Base-by-base conservation (phyloP, 2,113 vertebrate genomes). In the Aptenodytes patagonicus region DNA sequence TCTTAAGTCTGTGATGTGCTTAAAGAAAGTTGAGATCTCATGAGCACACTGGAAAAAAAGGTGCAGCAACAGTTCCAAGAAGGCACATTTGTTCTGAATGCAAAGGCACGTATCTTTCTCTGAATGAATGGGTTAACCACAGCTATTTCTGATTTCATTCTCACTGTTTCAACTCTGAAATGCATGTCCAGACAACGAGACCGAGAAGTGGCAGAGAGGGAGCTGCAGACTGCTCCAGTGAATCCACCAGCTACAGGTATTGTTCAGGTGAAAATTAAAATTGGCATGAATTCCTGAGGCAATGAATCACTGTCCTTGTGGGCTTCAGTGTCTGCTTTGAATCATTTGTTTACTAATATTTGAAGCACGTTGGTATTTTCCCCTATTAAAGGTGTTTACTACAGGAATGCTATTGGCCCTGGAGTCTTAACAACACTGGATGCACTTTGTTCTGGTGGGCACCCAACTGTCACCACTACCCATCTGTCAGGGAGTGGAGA, bases 291-390 rank as follows among this genome's bases (percentile, higher is more conserved):
- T 95, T 95, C 91, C 84, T 68, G 42, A 88, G 87, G 78, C 13
- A 13, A 26, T 88, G 84, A 97, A 83, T 97, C 96, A 96, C 68
- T 21, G 78, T 34, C 62, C 76, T 52, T 85, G 87, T 83, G 75
- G 94, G 87, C 82, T 86, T 88, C 71, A 28, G 32, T 73, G 87
- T 83, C 96, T 97, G 89, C 87, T 96, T 83, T 91, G 87, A 97
- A 91, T 90, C 9, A 73, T 94, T 93, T 95, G 87, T 96, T 95
- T 96, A 95, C 93, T 91, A 96, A 89, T 91, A 94, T 70, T 80
- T 84, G 77, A 94, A 94, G 75, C 66, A 95, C 0, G 7, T 19
- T 91, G 87, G 62, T 93, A 86, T 96, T 95, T 94, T 95, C 38
- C 87, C 55, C 72, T 80, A 80, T 84, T 92, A 87, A 87, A 93